Base-by-base conservation (phyloP, 2,888 invertebrate species). In the Atherix ibis region DNA sequence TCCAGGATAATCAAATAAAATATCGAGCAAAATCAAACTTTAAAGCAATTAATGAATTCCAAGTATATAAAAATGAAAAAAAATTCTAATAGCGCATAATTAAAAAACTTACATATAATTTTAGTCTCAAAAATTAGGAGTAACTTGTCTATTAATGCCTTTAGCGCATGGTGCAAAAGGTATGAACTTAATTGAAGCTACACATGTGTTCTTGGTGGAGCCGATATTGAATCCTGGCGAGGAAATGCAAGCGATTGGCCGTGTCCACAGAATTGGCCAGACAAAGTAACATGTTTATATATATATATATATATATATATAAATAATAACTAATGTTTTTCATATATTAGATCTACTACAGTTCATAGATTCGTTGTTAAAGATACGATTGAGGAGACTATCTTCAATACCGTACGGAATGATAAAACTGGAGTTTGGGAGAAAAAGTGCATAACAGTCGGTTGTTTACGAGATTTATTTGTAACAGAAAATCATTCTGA, bases 191-290 rank as follows among this genome's bases (percentile, higher is more conserved):
- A 72, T 73, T 18, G 82, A 83, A 59, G 83, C 84, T 1, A 77
- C 76, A 1, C 79, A 83, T 54, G 74, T 83, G 0, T 64, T 84
- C 31, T 61, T 84, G 15, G 69, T 77, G 1, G 83, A 84, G 47
- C 83, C 82, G 0, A 65, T 78, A 26, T 58, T 82, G 13, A 78
- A 81, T 55, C 70, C 72, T 3, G 74, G 73, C 1, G 74, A 76
- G 47, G 80, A 82, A 48, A 55, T 72, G 10, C 83, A 84, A 59
- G 83, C 83, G 2, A 70, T 84, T 36, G 81, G 82, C 1, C 61
- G 84, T 38, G 68, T 84, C 10, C 78, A 82, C 61, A 67, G 84
- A 25, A 80, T 84, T 43, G 84, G 84, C 0, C 84, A 84, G 59
- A 75, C 68, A 2, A 74, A 66, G 74, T 75, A 33, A 18, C 6